A percentile compares a stretch with the other conserved stretches of the same genome.
Conservation (phyloP, 2,113 vertebrate genomes). For the Phaethornis superciliosus region DNA sequence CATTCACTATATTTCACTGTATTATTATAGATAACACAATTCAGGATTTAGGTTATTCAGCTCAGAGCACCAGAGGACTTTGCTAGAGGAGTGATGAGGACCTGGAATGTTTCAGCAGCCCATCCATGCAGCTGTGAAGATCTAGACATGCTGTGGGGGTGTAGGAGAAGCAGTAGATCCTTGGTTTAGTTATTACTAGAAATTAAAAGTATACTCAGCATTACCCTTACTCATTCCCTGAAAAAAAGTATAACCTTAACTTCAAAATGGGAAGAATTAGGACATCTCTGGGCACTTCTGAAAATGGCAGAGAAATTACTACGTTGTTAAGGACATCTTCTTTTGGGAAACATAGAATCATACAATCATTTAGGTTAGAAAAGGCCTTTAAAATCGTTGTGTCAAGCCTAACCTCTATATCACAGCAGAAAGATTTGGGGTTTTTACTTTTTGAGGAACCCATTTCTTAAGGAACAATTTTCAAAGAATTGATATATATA, state of each 20-base stretch:
- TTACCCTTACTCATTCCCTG: neutral
- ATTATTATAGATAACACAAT: neutral
- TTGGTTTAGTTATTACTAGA: neutral
- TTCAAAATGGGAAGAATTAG: neutral
- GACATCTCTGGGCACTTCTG: neutral
- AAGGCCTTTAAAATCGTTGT: neutral
- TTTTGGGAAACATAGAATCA: neutral
- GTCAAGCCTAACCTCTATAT: neutral
- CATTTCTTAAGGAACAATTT: neutral
- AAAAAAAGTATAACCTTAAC: neutral
- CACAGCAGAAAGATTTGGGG: neutral
- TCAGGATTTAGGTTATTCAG: neutral
- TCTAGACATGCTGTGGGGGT: neutral
- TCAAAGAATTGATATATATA: neutral
- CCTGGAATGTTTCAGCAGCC: neutral
- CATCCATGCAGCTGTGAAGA: neutral
- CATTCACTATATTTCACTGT: neutral
- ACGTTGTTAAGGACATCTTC: neutral
- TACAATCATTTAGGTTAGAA: neutral
- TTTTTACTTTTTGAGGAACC: neutral
- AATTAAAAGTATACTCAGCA: neutral
- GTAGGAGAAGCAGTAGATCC: neutral
- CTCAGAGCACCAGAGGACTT: neutral
- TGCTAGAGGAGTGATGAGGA: neutral
- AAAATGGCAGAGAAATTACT: neutral